phyloP scores from a whole-genome alignment of 2,888 invertebrate species.

The Cephus nigrinus region DNA sequence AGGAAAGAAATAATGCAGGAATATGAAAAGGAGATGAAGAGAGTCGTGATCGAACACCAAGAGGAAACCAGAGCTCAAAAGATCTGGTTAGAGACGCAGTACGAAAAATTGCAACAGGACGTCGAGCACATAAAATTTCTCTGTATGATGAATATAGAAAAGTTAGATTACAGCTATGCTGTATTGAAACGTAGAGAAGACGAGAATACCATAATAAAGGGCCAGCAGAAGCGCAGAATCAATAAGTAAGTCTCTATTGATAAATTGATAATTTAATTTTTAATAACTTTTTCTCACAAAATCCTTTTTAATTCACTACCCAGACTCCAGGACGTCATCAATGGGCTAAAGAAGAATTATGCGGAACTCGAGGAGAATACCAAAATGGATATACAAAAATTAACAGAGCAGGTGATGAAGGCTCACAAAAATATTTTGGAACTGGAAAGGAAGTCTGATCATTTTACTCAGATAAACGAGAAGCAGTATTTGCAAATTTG shows the following conservation, averaged over 20 bases:
- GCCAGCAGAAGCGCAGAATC: conserved; percentile 81
- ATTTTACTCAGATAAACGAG: conserved; percentile 74
- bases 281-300: conserved; percentile 11
- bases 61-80: conserved; percentile 78
- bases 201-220: conserved; percentile 83
- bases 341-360: conserved; percentile 74
- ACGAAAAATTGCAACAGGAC: conserved; percentile 82
- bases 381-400: conserved; percentile 74
- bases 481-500: conserved; percentile 73
- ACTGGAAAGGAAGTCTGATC: conserved; percentile 76
- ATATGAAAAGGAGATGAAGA: conserved; percentile 72
- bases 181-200: conserved; percentile 88
- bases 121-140: conserved; percentile 82
- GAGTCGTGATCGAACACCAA: conserved; percentile 76
- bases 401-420: conserved; percentile 77
- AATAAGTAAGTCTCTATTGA: conserved; percentile 69
- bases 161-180: conserved; percentile 91
- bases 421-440: conserved; percentile 76
- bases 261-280: neutral
- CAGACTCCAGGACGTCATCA: conserved; percentile 77
- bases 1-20: conserved; percentile 52
- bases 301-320: conserved; percentile 8
- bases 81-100: conserved; percentile 77
- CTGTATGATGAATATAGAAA: conserved; percentile 87
- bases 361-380: conserved; percentile 75